Evolutionary conservation across 37 sponge, comb jelly and placozoan species (phyloP), one percentile per base, ranked within the genome.

Genomic region (Diacarnus erythraeanus): DNA sequence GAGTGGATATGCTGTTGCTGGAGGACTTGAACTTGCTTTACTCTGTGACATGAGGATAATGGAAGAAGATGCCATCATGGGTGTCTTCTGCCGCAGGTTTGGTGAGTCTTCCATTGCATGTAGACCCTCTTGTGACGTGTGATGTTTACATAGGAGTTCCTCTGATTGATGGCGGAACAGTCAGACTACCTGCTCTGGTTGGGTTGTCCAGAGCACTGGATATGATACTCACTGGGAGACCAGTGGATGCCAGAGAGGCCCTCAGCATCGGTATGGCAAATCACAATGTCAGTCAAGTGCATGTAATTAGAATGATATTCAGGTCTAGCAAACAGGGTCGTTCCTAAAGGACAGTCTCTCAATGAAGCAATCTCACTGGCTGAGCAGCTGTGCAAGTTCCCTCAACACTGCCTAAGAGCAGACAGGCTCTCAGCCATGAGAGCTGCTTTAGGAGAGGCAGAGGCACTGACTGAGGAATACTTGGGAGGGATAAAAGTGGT

Each of bases 1-100:
- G 79, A 76, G 64, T 31, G 91, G 91, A 10, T 83, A 83, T 76
- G 91, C 91, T 22, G 91, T 91, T 41, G 91, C 91, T 39, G 91
- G 91, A 2, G 91, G 91, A 20, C 71, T 91, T 75, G 91, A 91
- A 80, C 63, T 91, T 60, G 79, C 91, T 0, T 71, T 91, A 37
- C 26, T 86, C 80, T 86, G 87, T 78, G 91, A 91, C 64, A 34
- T 91, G 68, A 82, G 91, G 25, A 80, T 91, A 3, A 87, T 69
- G 2, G 91, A 91, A 42, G 84, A 82, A 57, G 78, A 61, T 40
- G 87, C 88, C 0, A 51, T 67, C 30, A 77, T 91, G 64, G 91
- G 91, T 37, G 88, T 91, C 36, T 86, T 86, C 87, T 83, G 88
- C 67, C 59, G 87, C 47, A 71, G 87, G 57, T 86, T 85, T 57